Evolutionary conservation across 2,113 vertebrate genomes (phyloP), one percentile per base, ranked within the genome.

Genomic region (Tonatia bakeri): DNA sequence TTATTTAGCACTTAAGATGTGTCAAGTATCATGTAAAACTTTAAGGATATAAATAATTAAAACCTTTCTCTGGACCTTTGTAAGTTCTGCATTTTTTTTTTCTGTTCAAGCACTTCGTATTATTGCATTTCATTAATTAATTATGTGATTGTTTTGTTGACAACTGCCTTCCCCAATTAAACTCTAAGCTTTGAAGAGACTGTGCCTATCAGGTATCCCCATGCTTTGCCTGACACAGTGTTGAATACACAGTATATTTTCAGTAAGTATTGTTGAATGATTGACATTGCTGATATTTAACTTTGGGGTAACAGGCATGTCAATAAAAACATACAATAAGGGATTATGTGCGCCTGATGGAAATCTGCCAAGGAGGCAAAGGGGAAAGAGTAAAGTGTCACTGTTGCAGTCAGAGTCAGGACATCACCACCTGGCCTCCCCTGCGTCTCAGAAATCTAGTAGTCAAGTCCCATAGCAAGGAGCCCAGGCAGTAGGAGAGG

Each of bases 171-270:
- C 22, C 26, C 20, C 13, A 7, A 24, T 3, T 75, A 1, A 17
- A 36, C 13, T n/a, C 36, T 31, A 22, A 45, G 8, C 31, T 72
- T 76, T 1, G 0, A 31, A 38, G 52, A 59, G 31, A 12, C 20
- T 61, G 28, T 17, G 3, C 10, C 67, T 45, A 6, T 16, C 12
- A 6, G 15, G 26, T 7, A 5, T 20, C 24, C 40, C 7, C 0
- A 5, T 10, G 0, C 40, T 33, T 8, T 19, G 0, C 33, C 47
- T 2, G 0, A 26, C 7, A 3, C 4, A 17, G n/a, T 33, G 3
- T 7, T 40, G 20, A 67, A 15, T 40, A 14, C 3, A 28, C 2
- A 9, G 20, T 4, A 14, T 31, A 9, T 9, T 24, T 43, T 50
- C 19, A 65, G 24, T 54, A 14, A 43, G 47, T 24, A 36, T n/a